A percentile compares a stretch with the other conserved stretches of the same genome.
Conservation (phyloP, 2,113 vertebrate genomes). For the Hepsetus odoe region DNA sequence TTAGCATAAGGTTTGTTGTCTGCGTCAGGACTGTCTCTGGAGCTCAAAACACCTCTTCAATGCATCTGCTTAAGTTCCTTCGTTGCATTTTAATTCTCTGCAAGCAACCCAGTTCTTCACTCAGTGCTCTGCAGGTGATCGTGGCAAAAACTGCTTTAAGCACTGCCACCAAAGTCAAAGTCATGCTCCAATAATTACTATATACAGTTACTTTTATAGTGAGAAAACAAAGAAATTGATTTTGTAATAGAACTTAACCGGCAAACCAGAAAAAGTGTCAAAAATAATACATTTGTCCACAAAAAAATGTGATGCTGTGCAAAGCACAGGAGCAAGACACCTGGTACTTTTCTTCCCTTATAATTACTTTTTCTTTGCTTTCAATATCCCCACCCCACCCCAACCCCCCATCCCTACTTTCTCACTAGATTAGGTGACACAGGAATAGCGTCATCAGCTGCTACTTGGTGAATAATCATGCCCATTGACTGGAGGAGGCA, state of each 20-base stretch:
- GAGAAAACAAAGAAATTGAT: neutral
- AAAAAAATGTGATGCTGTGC: neutral
- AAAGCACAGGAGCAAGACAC: neutral
- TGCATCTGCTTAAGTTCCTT: constrained; percentile 76
- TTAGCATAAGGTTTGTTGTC: constrained; percentile 44
- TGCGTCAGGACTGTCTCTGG: constrained; percentile 56
- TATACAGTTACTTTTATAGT: no score
- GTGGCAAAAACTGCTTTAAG: constrained; percentile 21
- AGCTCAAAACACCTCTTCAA: constrained; percentile 71
- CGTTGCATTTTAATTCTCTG: constrained; percentile 72
- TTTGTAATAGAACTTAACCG: neutral
- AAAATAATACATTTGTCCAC: no score
- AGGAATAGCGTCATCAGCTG: constrained; percentile 56
- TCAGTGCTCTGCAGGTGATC: neutral
- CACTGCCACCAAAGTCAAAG: constrained; percentile 17
- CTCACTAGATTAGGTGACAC: constrained; percentile 71
- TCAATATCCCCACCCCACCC: constrained; percentile 5
- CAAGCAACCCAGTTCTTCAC: neutral
- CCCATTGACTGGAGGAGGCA: constrained; percentile 58
- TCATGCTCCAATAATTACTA: neutral
- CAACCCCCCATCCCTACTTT: constrained; percentile 44
- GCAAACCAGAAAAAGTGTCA: no score
- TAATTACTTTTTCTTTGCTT: constrained; percentile 39
- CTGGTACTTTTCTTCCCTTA: constrained; percentile 26
- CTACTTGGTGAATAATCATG: constrained; percentile 70